Evolutionary conservation across 2,797 vertebrate genomes (phyloP).

Genomic region (Natrix natrix): DNA sequence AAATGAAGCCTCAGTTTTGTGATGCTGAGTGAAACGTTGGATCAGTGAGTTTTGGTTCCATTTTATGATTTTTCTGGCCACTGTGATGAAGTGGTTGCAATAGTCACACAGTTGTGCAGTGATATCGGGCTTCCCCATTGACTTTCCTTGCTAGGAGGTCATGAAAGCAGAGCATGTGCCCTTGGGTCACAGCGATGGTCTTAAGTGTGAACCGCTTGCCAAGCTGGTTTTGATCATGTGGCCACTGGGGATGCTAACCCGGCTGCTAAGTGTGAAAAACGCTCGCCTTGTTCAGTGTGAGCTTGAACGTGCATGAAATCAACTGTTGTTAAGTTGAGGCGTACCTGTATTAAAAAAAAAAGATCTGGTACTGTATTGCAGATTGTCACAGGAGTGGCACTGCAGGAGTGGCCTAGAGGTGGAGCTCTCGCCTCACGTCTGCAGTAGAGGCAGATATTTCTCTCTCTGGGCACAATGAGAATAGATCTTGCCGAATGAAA

Average conservation of each 20-base stretch:
- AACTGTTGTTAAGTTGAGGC: background rate
- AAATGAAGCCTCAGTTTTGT: too few species aligned
- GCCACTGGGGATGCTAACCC: background rate
- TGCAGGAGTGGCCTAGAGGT: too few species aligned
- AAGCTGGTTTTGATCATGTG: background rate
- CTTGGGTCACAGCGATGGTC: too few species aligned
- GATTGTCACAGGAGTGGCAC: too few species aligned
- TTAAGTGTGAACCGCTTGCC: too few species aligned
- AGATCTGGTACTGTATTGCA: background rate
- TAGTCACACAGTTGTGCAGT: rapidly evolving
- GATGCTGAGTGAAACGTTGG: too few species aligned
- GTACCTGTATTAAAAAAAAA: background rate
- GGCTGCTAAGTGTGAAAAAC: background rate
- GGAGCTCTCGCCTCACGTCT: too few species aligned
- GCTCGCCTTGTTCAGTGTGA: background rate
- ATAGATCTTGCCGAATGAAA: too few species aligned
- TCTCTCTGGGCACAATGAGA: too few species aligned
- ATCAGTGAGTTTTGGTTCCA: background rate
- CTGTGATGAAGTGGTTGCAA: background rate
- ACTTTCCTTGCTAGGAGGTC: too few species aligned
- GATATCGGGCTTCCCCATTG: background rate
- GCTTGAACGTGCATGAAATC: background rate
- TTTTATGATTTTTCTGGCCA: background rate
- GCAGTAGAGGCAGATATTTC: too few species aligned
- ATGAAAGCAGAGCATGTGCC: background rate